Evolutionary conservation across 2,113 vertebrate genomes (phyloP).

Genomic region (Argyrosomus japonicus): DNA sequence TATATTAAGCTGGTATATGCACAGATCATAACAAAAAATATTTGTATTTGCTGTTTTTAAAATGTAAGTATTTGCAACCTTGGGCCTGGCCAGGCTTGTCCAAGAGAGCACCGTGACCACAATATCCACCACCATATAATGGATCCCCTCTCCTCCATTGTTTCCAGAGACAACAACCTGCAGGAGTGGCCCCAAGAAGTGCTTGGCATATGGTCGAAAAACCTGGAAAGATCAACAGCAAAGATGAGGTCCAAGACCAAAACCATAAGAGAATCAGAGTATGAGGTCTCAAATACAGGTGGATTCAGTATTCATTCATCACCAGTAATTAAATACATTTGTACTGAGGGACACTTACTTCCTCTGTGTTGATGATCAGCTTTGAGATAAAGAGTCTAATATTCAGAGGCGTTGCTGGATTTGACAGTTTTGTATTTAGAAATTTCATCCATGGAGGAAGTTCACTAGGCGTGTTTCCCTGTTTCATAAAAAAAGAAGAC

Average conservation of each 20-base stretch:
- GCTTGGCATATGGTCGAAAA: conserved; percentile 92
- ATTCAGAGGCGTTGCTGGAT: conserved; percentile 89
- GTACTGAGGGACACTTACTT: conserved; percentile 81
- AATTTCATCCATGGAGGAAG: conserved; percentile 97
- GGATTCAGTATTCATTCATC: too few species aligned
- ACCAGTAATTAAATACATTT: neutral
- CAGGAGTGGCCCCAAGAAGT: conserved; percentile 92
- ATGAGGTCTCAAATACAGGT: neutral
- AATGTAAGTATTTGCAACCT: conserved; percentile 78
- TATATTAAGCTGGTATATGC: neutral
- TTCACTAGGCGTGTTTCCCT: conserved; percentile 84
- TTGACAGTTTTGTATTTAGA: conserved; percentile 91
- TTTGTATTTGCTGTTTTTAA: neutral
- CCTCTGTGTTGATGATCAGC: conserved; percentile 94
- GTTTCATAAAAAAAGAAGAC: conserved; percentile 44
- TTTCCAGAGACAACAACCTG: conserved; percentile 91
- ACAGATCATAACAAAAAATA: neutral
- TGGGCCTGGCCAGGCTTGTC: conserved; percentile 89
- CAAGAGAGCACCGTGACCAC: conserved; percentile 94
- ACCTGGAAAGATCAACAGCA: conserved; percentile 80
- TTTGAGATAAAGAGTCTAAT: conserved; percentile 95
- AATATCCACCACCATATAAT: conserved; percentile 97
- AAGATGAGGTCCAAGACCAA: neutral
- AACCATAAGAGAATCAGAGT: neutral
- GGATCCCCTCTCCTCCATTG: conserved; percentile 93